These are phyloP conservation scores for Heteronetta atricapilla DNA, from an alignment of 2,113 vertebrate species.

Conservation along the genomic window DNA sequence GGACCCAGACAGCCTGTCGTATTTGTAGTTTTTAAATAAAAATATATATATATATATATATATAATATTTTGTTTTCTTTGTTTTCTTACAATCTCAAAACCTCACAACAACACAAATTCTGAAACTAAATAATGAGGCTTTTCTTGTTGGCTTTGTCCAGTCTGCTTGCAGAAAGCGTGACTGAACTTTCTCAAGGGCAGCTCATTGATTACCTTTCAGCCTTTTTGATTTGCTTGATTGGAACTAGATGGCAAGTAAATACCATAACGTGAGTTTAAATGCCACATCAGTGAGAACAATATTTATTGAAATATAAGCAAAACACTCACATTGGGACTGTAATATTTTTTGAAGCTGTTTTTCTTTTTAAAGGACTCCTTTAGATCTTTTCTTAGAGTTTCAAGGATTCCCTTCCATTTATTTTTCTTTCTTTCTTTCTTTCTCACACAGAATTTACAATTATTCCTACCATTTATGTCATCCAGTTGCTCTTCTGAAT, in stretches of 20 bases:
- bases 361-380: neutral
- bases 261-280: neutral
- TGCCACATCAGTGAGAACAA: neutral
- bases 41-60: too few relatives aligned
- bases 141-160: neutral
- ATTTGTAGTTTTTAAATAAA: neutral
- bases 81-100: neutral
- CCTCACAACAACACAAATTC: neutral
- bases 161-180: neutral
- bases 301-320: neutral
- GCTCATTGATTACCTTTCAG: neutral
- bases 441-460: neutral
- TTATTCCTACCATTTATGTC: conserved; percentile 43
- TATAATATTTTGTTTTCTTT: neutral
- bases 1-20: neutral
- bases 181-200: neutral
- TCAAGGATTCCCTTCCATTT: neutral
- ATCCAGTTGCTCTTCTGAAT: conserved; percentile 20
- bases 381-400: neutral
- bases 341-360: neutral
- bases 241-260: neutral
- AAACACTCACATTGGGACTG: neutral
- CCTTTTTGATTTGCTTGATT: neutral
- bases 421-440: too few relatives aligned
- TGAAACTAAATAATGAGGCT: neutral